Evolutionary conservation across 2,113 vertebrate species (phyloP), one percentile per base, ranked within the genome.

Genomic region (Mobula birostris): DNA sequence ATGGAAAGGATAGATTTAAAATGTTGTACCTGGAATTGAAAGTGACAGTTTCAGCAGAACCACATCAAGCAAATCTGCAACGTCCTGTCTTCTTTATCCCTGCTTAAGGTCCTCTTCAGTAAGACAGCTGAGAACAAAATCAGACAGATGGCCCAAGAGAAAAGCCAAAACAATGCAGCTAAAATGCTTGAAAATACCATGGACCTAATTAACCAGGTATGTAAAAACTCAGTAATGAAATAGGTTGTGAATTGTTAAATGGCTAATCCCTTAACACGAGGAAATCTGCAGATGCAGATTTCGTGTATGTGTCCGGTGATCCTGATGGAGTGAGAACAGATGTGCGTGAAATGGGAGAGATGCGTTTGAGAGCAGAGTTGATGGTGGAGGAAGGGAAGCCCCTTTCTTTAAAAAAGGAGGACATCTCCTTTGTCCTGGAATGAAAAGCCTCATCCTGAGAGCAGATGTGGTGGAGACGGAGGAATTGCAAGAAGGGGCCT

Each of bases 191-290:
- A 96, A 95, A 98, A 97, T 95, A 96, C 96, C 0, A 95, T 98
- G 36, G 97, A 98, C 94, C 95, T 99, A 94, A 98, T 98, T 95
- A 99, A 99, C 96, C 98, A 99, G 98, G 99, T 99, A 95, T 96
- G 95, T 76, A 12, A 48, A 48, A 74, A 14, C 19, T 72, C 48
- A 32, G 70, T 24, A 27, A 74, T 11, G 19, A 19, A 36, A 19
- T 19, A 70, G 15, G 87, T n/a, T 63, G 32, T 8, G 63, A 29
- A 27, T 11, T 21, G n/a, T 14, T 68, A 17, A 3, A 1, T 90
- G 8, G 48, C 85, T n/a, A 4, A 36, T 36, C 36, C 36, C 36
- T 36, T 36, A 36, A 36, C 36, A 36, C 36, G 36, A 36, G 36
- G 36, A 36, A 36, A 36, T 36, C 36, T 36, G 36, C 36, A 36